Percentiles rank a stretch among this genome's conserved stretches.
Evolutionary conservation across 1,140 invertebrate genomes (phyloP).

Genomic region (Listronotus bonariensis): DNA sequence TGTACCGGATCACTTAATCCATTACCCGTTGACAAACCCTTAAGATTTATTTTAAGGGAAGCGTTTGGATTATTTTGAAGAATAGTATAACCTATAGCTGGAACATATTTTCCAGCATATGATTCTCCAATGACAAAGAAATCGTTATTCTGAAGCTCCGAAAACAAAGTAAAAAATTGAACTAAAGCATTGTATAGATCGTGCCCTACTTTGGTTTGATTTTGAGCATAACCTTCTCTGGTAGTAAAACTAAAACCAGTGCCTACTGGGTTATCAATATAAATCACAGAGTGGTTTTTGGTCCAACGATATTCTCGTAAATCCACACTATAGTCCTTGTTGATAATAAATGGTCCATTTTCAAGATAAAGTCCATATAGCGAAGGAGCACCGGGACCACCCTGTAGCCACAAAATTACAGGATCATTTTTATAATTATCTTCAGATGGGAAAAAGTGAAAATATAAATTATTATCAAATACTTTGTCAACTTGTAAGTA

Average conservation of each 20-base stretch:
- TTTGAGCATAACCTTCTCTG: slow-evolving; percentile 62
- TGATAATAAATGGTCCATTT: slow-evolving; percentile 29
- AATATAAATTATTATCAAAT: slow-evolving; percentile 71
- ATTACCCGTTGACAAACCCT: slow-evolving; percentile 73
- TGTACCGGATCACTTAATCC: slow-evolving; percentile 78
- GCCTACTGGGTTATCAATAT: slow-evolving; percentile 85
- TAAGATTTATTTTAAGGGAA: slow-evolving; percentile 66
- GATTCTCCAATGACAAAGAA: slow-evolving; percentile 83
- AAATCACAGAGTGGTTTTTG: slow-evolving; percentile 72
- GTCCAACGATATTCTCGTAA: slow-evolving; percentile 67
- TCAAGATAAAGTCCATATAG: slow-evolving; percentile 16
- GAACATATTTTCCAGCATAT: slow-evolving; percentile 82
- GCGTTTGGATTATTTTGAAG: slow-evolving; percentile 66
- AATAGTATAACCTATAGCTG: slow-evolving; percentile 74
- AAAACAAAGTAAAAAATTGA: slow-evolving; percentile 75
- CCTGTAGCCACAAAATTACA: slow-evolving; percentile 75
- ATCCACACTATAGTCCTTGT: slow-evolving; percentile 2
- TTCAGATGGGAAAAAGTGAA: slow-evolving; percentile 75
- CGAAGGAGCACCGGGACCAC: slow-evolving; percentile 62
- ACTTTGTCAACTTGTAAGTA: slow-evolving; percentile 72
- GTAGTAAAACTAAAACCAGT: slow-evolving; percentile 74
- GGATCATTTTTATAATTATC: slow-evolving; percentile 59
- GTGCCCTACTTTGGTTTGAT: slow-evolving; percentile 67
- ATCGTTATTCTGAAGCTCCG: slow-evolving; percentile 66
- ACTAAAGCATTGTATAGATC: slow-evolving; percentile 67